These are phyloP conservation scores for Meloe dianella DNA, from an alignment of 2,888 invertebrate genomes.

Conservation along the genomic window DNA sequence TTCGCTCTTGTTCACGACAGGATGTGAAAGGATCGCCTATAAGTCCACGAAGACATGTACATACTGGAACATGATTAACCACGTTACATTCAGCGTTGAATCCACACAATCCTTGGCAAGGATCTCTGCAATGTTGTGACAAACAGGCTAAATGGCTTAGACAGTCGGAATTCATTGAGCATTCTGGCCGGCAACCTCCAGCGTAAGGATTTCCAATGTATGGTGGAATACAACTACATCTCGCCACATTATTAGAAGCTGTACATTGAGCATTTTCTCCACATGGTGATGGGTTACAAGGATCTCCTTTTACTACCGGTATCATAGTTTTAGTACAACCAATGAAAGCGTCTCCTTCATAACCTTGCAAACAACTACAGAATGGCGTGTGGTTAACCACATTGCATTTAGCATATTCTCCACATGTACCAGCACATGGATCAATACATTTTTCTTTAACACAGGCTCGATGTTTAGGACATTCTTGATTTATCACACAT, in stretches of 20 bases:
- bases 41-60: conserved; percentile 77
- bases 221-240: conserved; percentile 86
- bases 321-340: conserved; percentile 69
- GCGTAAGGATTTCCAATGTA: conserved; percentile 87
- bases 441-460: conserved; percentile 81
- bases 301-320: conserved; percentile 58
- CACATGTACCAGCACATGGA: conserved; percentile 81
- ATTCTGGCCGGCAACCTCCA: conserved; percentile 86
- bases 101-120: conserved; percentile 85
- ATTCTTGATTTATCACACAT: conserved; percentile 83
- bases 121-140: conserved; percentile 84
- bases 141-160: conserved; percentile 78
- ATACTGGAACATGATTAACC: conserved; percentile 81
- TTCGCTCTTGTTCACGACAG: conserved; percentile 67
- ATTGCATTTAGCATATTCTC: conserved; percentile 78
- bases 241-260: conserved; percentile 70
- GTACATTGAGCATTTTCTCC: conserved; percentile 84
- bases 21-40: conserved; percentile 84
- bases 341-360: conserved; percentile 83
- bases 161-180: conserved; percentile 82
- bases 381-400: conserved; percentile 81
- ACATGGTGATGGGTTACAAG: conserved; percentile 81
- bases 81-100: conserved; percentile 82
- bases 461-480: conserved; percentile 78
- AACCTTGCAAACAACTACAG: conserved; percentile 79